These are phyloP conservation scores for Xenops minutus DNA, from an alignment of 2,797 vertebrate species.

Conservation along the genomic window DNA sequence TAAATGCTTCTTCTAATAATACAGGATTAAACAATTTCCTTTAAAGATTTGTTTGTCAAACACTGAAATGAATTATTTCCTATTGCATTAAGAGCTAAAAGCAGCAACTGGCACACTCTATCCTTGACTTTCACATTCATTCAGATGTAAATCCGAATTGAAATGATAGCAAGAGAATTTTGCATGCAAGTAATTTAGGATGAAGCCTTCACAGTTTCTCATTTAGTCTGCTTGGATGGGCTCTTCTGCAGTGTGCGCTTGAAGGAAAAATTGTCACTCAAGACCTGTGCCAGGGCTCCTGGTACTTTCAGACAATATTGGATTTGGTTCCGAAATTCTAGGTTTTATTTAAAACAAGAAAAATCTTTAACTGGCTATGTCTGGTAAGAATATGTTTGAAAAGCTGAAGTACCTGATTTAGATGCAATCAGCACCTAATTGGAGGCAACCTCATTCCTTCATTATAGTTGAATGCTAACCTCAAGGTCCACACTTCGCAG, in stretches of 20 bases:
- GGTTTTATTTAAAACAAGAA: not conserved
- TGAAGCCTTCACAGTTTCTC: not conserved
- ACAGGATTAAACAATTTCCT: conserved; percentile 30
- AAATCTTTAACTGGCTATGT: not conserved
- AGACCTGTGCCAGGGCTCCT: not conserved
- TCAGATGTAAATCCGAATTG: not conserved
- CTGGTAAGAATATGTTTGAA: not conserved
- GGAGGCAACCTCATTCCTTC: not conserved
- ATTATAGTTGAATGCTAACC: not conserved
- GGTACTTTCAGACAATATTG: not conserved
- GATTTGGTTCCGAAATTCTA: not conserved
- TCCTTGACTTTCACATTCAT: not conserved
- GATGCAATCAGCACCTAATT: not conserved
- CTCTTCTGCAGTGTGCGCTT: not conserved
- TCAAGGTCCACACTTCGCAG: not conserved
- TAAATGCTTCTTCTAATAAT: conserved; percentile 45
- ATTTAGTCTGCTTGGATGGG: not conserved
- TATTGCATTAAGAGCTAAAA: conserved; percentile 19
- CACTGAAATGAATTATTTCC: conserved; percentile 20
- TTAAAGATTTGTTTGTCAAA: conserved; percentile 44
- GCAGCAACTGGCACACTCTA: not conserved
- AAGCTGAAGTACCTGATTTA: not conserved
- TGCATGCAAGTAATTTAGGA: not conserved
- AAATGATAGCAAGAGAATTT: conserved; percentile 22
- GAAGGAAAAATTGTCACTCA: not conserved